A percentile compares a stretch with the other conserved stretches of the same genome.
Conservation (phyloP, 1,140 invertebrate species). For the Hyphantria cunea region DNA sequence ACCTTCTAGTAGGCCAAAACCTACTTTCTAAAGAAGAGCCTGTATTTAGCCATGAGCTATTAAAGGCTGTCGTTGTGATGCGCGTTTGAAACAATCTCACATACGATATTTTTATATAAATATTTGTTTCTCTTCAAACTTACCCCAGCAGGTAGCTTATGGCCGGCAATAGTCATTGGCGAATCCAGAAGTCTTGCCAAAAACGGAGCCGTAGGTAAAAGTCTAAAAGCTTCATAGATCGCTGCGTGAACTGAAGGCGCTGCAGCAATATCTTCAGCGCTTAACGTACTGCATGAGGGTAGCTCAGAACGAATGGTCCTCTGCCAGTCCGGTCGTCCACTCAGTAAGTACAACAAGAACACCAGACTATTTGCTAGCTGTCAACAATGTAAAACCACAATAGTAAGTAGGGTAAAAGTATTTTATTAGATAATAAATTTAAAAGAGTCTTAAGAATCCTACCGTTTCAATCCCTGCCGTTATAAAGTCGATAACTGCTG, state of each 20-base stretch:
- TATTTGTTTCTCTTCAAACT: too few species aligned
- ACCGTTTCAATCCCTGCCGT: slow-evolving; percentile 93
- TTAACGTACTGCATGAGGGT: slow-evolving; percentile 82
- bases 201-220: slow-evolving; percentile 92
- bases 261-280: slow-evolving; percentile 84
- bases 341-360: slow-evolving; percentile 90
- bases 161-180: slow-evolving; percentile 89
- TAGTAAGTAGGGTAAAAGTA: too few species aligned
- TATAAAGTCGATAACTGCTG: slow-evolving; percentile 93
- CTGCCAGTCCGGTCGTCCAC: slow-evolving; percentile 86
- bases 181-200: slow-evolving; percentile 90
- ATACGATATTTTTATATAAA: too few species aligned
- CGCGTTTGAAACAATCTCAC: too few species aligned
- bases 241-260: slow-evolving; percentile 92
- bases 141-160: slow-evolving; percentile 90
- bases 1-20: too few species aligned
- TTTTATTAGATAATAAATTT: too few species aligned
- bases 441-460: slow-evolving; percentile 39
- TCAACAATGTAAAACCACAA: slow-evolving; percentile 29
- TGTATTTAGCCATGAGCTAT: too few species aligned
- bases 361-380: slow-evolving; percentile 92
- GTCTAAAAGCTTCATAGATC: slow-evolving; percentile 91
- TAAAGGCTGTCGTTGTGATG: too few species aligned
- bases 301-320: slow-evolving; percentile 90
- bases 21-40: too few species aligned